Conservation (phyloP, 2,888 invertebrate genomes). For the Tridacna gigas region DNA sequence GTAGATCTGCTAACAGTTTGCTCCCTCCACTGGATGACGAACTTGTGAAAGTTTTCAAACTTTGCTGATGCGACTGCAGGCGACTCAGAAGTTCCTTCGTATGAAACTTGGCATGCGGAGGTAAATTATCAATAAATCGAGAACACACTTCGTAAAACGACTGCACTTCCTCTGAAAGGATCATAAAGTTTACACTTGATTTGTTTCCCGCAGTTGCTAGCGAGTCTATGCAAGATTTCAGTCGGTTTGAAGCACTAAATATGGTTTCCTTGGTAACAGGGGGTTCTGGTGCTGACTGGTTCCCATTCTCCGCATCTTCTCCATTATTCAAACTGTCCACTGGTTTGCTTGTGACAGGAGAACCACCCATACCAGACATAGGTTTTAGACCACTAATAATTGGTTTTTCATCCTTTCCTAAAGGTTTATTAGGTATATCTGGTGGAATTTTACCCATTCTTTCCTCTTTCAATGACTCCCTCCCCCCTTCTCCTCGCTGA, state of each 20-base stretch:
- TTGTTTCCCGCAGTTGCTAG: constrained; percentile 79
- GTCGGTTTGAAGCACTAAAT: constrained; percentile 72
- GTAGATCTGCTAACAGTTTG: constrained; percentile 76
- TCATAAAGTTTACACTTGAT: constrained; percentile 89
- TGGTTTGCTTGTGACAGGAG: constrained; percentile 48
- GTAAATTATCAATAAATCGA: constrained; percentile 92
- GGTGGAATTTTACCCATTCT: constrained; percentile 64
- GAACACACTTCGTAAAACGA: constrained; percentile 93
- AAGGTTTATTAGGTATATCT: constrained; percentile 66
- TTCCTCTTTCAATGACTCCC: constrained; percentile 68
- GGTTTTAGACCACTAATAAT: constrained; percentile 69
- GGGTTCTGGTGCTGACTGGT: constrained; percentile 58
- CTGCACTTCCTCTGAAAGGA: constrained; percentile 91
- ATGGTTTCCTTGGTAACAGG: constrained; percentile 75
- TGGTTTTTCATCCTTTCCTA: constrained; percentile 72
- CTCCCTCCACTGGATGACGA: constrained; percentile 74
- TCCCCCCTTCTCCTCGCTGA: constrained; percentile 60
- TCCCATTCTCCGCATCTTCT: constrained; percentile 45
- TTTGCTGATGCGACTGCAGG: constrained; percentile 77
- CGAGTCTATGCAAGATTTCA: constrained; percentile 77
- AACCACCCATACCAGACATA: constrained; percentile 35
- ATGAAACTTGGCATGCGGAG: constrained; percentile 95
- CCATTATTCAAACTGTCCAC: constrained; percentile 53
- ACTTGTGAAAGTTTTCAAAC: constrained; percentile 78
- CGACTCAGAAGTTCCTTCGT: constrained; percentile 88